Evolutionary conservation across 2,797 vertebrate species (phyloP).

Genomic region (Protosalanx chinensis): DNA sequence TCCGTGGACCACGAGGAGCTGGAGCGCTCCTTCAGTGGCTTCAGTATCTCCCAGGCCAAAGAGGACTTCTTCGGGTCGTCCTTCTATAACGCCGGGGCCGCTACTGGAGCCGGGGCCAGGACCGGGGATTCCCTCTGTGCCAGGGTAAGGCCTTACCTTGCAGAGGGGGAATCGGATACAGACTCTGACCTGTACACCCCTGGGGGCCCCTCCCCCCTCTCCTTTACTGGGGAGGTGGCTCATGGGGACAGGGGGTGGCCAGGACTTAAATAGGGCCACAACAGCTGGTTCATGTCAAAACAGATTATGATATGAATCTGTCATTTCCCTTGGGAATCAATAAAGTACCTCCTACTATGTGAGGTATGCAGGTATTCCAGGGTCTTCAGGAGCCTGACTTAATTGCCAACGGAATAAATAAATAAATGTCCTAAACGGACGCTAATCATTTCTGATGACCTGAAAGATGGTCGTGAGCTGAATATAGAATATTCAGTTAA

Average conservation of each 20-base stretch:
- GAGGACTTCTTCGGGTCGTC: slow-evolving; percentile 79
- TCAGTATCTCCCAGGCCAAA: slow-evolving; percentile 97
- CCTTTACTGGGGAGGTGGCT: slow-evolving; percentile 83
- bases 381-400: slow-evolving; percentile 21
- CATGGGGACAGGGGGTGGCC: slow-evolving; percentile 85
- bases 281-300: slow-evolving; percentile 13
- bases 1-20: slow-evolving; percentile 97
- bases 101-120: neutral
- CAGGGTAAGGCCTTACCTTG: slow-evolving; percentile 91
- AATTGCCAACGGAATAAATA: slow-evolving; percentile 27
- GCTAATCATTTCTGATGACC: slow-evolving; percentile 17
- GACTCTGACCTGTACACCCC: slow-evolving; percentile 89
- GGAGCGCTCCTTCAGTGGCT: slow-evolving; percentile 96
- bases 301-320: slow-evolving; percentile 11
- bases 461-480: slow-evolving; percentile 20
- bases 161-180: slow-evolving; percentile 96
- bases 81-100: slow-evolving; percentile 50
- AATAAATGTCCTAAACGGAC: slow-evolving; percentile 4
- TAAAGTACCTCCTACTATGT: neutral
- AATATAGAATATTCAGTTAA: slow-evolving; percentile 21
- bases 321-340: neutral
- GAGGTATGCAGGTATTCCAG: slow-evolving; percentile 22
- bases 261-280: slow-evolving; percentile 74
- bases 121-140: slow-evolving; percentile 70
- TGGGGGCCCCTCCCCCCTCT: slow-evolving; percentile 86